These are phyloP conservation scores for Ichneumon xanthorius DNA, from an alignment of 2,888 invertebrate species.

Conservation along the genomic window DNA sequence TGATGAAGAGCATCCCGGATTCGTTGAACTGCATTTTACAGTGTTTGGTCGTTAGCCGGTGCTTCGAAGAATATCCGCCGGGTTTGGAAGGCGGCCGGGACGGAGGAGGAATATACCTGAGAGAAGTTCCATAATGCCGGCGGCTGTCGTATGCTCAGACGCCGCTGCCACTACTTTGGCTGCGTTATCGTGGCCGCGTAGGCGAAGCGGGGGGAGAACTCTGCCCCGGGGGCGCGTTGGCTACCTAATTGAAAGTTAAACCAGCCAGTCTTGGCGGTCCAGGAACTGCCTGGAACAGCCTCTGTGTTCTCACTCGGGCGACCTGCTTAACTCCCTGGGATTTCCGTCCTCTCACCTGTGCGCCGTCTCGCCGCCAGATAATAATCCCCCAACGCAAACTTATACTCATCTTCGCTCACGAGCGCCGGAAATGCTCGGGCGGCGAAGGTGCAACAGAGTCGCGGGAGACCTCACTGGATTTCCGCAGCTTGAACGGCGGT, in stretches of 20 bases:
- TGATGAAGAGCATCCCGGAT: neutral
- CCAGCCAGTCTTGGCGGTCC: constrained; percentile 45
- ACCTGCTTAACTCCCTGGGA: constrained; percentile 25
- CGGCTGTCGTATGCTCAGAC: constrained; percentile 24
- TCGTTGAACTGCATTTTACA: neutral
- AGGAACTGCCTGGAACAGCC: constrained; percentile 7
- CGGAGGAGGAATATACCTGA: neutral
- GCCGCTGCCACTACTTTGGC: constrained; percentile 15
- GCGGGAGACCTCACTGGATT: neutral
- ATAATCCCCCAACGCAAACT: constrained; percentile 48
- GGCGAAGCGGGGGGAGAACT: constrained; percentile 1
- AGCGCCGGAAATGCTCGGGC: neutral
- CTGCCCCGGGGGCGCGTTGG: constrained; percentile 37
- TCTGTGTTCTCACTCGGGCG: constrained; percentile 22
- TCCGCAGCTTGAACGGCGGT: neutral
- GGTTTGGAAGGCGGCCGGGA: too few relatives aligned
- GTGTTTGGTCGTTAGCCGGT: constrained; percentile 9
- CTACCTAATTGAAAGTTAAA: constrained; percentile 61
- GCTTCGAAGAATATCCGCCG: neutral
- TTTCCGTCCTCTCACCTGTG: constrained; percentile 24
- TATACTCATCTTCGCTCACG: constrained; percentile 42
- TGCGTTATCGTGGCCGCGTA: neutral
- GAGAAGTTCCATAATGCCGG: constrained; percentile 37
- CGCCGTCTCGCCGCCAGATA: constrained; percentile 27
- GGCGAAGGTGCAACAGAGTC: constrained; percentile 6